A percentile compares a stretch with the other conserved stretches of the same genome.
phyloP scores from a whole-genome alignment of 2,888 invertebrate species.

The Cartodere bifasciata region DNA sequence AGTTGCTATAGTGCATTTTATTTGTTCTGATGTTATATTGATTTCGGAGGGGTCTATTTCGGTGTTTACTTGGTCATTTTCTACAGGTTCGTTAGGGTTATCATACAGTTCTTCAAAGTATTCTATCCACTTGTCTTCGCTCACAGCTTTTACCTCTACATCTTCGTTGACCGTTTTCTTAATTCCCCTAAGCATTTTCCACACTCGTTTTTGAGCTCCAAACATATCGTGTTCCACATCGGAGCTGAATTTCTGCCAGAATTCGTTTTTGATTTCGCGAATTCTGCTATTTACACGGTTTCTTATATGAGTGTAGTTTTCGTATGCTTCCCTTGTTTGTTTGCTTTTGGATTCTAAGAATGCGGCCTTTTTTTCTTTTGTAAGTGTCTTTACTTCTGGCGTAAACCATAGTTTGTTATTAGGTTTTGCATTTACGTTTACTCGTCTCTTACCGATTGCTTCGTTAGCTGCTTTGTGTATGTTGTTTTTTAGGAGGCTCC shows the following conservation, averaged over 20 bases:
- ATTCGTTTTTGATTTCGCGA: conserved; percentile 8
- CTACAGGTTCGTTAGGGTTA: conserved; percentile 1
- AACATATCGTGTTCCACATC: conserved; percentile 5
- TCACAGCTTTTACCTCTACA: conserved; percentile 5
- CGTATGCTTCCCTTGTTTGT: conserved; percentile 7
- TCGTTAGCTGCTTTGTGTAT: conserved; percentile 10
- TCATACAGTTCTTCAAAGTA: conserved; percentile 5
- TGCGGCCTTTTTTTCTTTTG: conserved; percentile 6
- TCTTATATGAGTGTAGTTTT: conserved; percentile 7
- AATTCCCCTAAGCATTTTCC: conserved; percentile 4
- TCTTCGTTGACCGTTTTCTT: conserved; percentile 7
- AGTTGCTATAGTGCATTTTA: conserved; percentile 3
- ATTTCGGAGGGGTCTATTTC: conserved; percentile 1
- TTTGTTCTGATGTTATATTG: conserved; percentile 1
- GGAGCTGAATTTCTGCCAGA: conserved; percentile 5
- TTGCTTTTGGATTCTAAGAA: conserved; percentile 5
- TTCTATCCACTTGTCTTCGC: conserved; percentile 6
- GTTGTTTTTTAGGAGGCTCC: conserved; percentile 8
- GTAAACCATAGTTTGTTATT: conserved; percentile 3
- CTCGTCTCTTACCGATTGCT: conserved; percentile 7
- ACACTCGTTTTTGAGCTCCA: conserved; percentile 8
- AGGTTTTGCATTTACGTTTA: conserved; percentile 7
- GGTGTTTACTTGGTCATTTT: conserved; percentile 4
- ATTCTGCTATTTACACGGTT: conserved; percentile 10
- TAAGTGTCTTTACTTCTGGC: conserved; percentile 4